Evolutionary conservation across 2,797 vertebrate genomes (phyloP).

Genomic region (Hapalemur alaotrensis): DNA sequence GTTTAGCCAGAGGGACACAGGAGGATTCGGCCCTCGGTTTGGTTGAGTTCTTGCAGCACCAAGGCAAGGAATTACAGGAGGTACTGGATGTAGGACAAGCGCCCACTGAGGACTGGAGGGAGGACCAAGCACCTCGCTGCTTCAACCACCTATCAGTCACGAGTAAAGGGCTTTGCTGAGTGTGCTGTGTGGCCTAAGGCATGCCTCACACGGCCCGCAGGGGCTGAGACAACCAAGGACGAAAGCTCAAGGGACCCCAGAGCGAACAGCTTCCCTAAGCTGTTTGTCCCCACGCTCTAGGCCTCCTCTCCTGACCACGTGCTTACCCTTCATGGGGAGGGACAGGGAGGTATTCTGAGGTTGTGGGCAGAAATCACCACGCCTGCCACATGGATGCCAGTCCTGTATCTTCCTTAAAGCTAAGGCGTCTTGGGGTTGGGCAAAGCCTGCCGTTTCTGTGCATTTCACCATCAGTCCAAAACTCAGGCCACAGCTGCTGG

Average conservation of each 20-base stretch:
- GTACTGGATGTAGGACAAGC: neutral
- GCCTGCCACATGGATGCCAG: neutral
- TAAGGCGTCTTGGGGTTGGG: neutral
- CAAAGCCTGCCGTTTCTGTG: neutral
- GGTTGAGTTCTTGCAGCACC: neutral
- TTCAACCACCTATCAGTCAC: neutral
- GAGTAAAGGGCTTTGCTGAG: neutral
- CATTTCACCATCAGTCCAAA: neutral
- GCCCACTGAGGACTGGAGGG: rapidly evolving
- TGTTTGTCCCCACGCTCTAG: neutral
- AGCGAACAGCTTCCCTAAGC: neutral
- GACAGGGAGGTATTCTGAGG: neutral
- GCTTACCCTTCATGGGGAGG: rapidly evolving
- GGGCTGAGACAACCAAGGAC: neutral
- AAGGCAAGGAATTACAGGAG: neutral
- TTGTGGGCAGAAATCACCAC: neutral
- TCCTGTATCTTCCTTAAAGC: neutral
- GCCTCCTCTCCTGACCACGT: neutral
- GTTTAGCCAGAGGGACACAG: neutral
- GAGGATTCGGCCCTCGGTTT: neutral
- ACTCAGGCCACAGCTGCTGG: neutral
- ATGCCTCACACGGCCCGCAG: too few relatives aligned
- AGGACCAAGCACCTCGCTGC: neutral
- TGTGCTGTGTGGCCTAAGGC: rapidly evolving
- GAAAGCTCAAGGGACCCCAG: neutral